phyloP scores from a whole-genome alignment of 2,888 invertebrate species.

The Eupithecia centaureata region DNA sequence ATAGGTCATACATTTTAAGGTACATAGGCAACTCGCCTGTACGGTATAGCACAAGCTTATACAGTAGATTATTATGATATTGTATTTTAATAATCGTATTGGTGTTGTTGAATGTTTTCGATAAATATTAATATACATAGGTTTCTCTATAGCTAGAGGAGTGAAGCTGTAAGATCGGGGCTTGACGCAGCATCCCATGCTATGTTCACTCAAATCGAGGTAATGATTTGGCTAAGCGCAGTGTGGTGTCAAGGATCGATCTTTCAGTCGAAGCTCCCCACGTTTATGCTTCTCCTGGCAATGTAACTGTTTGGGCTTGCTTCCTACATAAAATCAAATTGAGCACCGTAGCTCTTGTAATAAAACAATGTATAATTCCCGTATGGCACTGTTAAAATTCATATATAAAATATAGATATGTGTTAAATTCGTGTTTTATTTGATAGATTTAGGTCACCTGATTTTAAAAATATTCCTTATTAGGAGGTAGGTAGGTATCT shows the following conservation, averaged over 20 bases:
- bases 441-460: constrained; percentile 25
- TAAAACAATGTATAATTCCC: constrained; percentile 69
- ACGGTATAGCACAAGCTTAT: constrained; percentile 62
- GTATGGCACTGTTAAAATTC: constrained; percentile 82
- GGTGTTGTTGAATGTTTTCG: constrained; percentile 53
- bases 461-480: too few species aligned
- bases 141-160: constrained; percentile 53
- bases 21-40: constrained; percentile 38
- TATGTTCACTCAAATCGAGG: constrained; percentile 72
- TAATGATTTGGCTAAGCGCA: constrained; percentile 75
- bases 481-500: too few species aligned
- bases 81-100: constrained; percentile 55
- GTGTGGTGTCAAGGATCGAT: constrained; percentile 64
- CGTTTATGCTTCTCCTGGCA: constrained; percentile 61
- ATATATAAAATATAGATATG: constrained; percentile 83
- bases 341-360: constrained; percentile 68
- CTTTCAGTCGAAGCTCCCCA: constrained; percentile 56
- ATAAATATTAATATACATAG: constrained; percentile 49
- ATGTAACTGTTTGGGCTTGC: constrained; percentile 67
- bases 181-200: constrained; percentile 78
- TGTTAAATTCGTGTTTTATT: constrained; percentile 77
- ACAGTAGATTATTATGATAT: constrained; percentile 53
- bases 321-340: constrained; percentile 50
- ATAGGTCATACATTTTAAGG: constrained; percentile 50
- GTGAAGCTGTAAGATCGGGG: constrained; percentile 57